Conservation (phyloP, 2,113 vertebrate genomes). For the Diphyllodes magnificus region DNA sequence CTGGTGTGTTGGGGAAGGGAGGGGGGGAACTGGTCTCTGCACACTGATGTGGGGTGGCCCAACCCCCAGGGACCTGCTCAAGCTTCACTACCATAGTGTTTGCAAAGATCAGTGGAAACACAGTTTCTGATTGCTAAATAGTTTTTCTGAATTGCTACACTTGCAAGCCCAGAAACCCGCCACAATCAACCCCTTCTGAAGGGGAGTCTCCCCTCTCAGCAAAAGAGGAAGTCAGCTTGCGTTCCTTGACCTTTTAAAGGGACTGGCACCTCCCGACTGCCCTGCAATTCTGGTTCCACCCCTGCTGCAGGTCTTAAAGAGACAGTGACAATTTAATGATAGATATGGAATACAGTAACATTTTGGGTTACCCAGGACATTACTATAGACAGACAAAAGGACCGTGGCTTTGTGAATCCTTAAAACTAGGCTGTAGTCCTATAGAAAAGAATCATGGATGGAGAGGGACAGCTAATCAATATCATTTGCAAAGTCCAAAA, state of each 20-base stretch:
- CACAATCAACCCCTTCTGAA: accelerated
- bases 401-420: neutral
- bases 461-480: neutral
- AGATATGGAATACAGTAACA: neutral
- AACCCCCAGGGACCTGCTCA: neutral
- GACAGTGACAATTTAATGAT: accelerated
- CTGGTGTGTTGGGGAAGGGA: neutral
- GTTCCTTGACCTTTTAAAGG: neutral
- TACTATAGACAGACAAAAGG: neutral
- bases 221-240: neutral
- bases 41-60: too few species aligned
- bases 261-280: accelerated
- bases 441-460: neutral
- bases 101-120: neutral
- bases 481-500: neutral
- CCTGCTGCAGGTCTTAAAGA: neutral
- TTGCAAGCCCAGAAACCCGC: neutral
- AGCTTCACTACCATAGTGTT: neutral
- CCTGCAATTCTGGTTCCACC: neutral
- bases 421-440: neutral
- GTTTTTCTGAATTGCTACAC: neutral
- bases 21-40: neutral
- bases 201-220: accelerated
- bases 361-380: neutral
- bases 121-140: neutral